Conservation (phyloP, 1,140 invertebrate genomes). For the Panulirus ornatus region DNA sequence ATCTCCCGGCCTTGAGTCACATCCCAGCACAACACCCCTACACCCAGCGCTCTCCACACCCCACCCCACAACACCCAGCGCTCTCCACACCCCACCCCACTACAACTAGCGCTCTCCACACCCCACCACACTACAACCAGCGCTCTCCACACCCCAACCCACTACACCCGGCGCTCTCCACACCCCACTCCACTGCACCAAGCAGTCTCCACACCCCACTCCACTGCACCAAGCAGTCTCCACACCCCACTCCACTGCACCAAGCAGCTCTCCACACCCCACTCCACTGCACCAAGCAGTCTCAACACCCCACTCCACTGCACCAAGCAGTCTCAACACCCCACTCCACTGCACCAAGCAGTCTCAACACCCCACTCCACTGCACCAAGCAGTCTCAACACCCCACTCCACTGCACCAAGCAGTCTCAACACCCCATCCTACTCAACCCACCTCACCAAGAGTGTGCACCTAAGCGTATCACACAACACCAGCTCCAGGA, state of each 20-base stretch:
- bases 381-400: not conserved
- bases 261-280: not conserved
- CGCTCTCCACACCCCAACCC: not conserved
- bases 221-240: conserved; percentile 12
- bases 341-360: too few species aligned
- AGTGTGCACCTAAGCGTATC: too few species aligned
- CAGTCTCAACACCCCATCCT: too few species aligned
- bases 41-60: not conserved
- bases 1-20: not conserved
- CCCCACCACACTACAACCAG: not conserved
- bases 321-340: not conserved
- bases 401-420: too few species aligned
- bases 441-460: not conserved
- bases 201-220: not conserved
- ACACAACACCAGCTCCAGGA: too few species aligned
- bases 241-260: not conserved
- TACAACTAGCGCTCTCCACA: not conserved
- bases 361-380: not conserved
- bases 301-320: not conserved
- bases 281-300: not conserved
- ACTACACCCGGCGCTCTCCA: not conserved
- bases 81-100: not conserved
- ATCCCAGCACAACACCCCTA: not conserved
- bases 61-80: not conserved
- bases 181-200: not conserved